Conservation (phyloP, 2,888 invertebrate genomes). For the Sussaba pulchella region DNA sequence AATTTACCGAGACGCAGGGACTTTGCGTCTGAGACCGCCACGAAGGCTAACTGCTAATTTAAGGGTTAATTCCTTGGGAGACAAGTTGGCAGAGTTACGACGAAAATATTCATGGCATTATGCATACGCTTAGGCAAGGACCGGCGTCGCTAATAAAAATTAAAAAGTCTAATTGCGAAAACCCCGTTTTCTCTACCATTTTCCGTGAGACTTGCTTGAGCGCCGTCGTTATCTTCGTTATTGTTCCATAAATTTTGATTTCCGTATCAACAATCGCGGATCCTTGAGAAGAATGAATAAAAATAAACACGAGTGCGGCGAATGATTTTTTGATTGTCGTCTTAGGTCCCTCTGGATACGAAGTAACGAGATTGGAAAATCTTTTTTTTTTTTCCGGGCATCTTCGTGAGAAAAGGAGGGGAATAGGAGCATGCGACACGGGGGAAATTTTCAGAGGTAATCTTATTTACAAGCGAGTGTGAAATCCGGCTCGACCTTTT, state of each 20-base stretch:
- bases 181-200: slow-evolving; percentile 54
- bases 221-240: slow-evolving; percentile 52
- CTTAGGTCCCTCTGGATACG: slow-evolving; percentile 33
- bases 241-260: slow-evolving; percentile 29
- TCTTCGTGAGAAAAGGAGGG: neutral
- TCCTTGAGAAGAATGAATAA: too few species aligned
- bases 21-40: slow-evolving; percentile 80
- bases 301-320: slow-evolving; percentile 25
- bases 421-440: neutral
- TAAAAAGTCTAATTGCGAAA: slow-evolving; percentile 84
- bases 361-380: slow-evolving; percentile 43
- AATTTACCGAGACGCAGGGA: slow-evolving; percentile 83
- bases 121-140: slow-evolving; percentile 83
- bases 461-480: slow-evolving; percentile 45
- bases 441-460: slow-evolving; percentile 50
- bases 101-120: slow-evolving; percentile 85
- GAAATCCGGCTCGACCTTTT: slow-evolving; percentile 31
- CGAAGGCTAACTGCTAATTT: slow-evolving; percentile 84
- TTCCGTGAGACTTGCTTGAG: slow-evolving; percentile 53
- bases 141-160: slow-evolving; percentile 83
- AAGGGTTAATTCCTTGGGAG: slow-evolving; percentile 85
- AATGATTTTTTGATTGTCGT: slow-evolving; percentile 55
- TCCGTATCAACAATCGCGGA: slow-evolving; percentile 31
- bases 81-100: slow-evolving; percentile 85
- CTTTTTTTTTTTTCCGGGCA: slow-evolving; percentile 14